Evolutionary conservation across 2,797 vertebrate genomes (phyloP), one percentile per base, ranked within the genome.

Genomic region (Echeneis naucrates): DNA sequence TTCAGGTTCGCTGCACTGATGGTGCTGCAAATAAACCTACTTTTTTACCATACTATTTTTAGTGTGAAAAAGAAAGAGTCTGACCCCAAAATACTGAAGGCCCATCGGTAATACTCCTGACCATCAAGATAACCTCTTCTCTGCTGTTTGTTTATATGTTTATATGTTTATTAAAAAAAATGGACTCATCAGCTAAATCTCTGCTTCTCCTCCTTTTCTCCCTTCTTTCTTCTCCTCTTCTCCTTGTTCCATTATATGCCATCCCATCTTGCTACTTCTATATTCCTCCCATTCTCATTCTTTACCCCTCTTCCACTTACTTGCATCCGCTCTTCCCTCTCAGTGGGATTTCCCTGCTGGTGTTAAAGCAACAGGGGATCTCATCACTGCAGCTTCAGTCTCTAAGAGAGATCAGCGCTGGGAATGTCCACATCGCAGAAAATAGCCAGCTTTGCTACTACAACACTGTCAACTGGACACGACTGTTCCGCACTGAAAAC

Each of bases 381-480:
- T 95, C 95, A 7, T 98, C 97, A 1, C 95, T 99, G 47, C 96
- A 97, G 58, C 95, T 99, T 44, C 98, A 98, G 88, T 99, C 98
- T 8, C 87, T 99, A 38, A 95, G 91, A 72, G 97, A 99, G 84
- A 97, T 99, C 92, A 99, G 98, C 4, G 98, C 98, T 0, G 98
- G 98, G 52, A 99, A 99, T 47, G 95, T 99, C 86, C 98, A 99
- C 81, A 96, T 99, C 42, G 96, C 96, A 2, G 97, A 99, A 89
- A 99, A 99, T 90, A 97, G 92, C 88, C 97, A 97, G 73, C 77
- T 99, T 14, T 99, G 98, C 83, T 99, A 96, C 90, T 98, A 98
- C 89, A 95, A 96, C 87, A 99, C 97, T 0, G 95, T 99, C 88
- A 99, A 99, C 89, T 99, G 98, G 98, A 99, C 94, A 1, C 92